Percentiles rank a stretch among this genome's conserved stretches.
phyloP scores from a whole-genome alignment of 2,888 invertebrate genomes.

The Thymelicus acteon region DNA sequence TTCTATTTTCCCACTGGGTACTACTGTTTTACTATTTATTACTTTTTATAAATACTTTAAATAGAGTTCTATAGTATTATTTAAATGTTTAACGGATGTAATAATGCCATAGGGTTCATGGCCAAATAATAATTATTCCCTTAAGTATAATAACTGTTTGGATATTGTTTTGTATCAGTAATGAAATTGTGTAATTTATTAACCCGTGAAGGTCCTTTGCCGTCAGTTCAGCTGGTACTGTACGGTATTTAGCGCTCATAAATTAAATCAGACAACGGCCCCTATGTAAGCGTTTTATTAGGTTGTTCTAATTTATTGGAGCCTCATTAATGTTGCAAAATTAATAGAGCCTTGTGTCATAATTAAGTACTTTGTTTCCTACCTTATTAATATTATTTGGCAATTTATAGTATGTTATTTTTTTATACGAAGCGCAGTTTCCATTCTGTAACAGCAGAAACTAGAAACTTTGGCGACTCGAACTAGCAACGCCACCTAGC shows the following conservation, averaged over 20 bases:
- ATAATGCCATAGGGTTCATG: not conserved
- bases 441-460: too few relatives aligned
- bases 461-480: too few relatives aligned
- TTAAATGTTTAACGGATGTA: too few relatives aligned
- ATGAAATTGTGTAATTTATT: constrained; percentile 5
- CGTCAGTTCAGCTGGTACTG: constrained; percentile 3
- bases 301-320: not conserved
- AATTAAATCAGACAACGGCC: not conserved
- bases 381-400: too few relatives aligned
- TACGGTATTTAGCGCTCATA: not conserved
- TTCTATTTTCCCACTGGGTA: too few relatives aligned
- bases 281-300: not conserved
- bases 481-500: constrained; percentile 51
- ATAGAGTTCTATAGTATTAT: too few relatives aligned
- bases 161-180: not conserved
- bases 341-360: not conserved
- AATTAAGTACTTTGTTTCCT: constrained; percentile 4
- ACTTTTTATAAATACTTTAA: too few relatives aligned
- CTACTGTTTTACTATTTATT: too few relatives aligned
- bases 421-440: too few relatives aligned
- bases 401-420: too few relatives aligned
- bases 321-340: not conserved
- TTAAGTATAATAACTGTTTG: not conserved
- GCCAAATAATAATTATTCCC: not conserved
- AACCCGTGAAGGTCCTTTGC: not conserved